These are phyloP conservation scores for Phengaris alcon DNA, from an alignment of 2,888 invertebrate genomes.

Conservation along the genomic window DNA sequence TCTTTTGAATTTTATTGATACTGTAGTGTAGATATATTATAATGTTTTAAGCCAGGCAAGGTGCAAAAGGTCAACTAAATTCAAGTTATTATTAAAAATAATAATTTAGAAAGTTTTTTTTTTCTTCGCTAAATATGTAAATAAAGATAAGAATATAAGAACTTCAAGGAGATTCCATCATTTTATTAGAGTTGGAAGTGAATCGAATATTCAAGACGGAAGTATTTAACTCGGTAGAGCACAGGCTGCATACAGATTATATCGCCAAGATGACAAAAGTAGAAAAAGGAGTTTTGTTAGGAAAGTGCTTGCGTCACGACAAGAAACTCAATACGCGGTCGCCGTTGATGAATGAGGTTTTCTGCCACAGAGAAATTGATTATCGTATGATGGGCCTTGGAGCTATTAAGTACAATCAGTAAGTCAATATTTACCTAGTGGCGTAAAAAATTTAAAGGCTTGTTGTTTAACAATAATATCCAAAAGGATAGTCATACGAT, in stretches of 20 bases:
- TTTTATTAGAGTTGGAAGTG: constrained; percentile 77
- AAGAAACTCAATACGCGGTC: constrained; percentile 79
- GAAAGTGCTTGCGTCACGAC: constrained; percentile 72
- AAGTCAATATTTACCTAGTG: constrained; percentile 38
- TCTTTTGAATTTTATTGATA: too few relatives aligned
- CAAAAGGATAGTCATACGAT: too few relatives aligned
- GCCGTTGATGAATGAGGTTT: constrained; percentile 79
- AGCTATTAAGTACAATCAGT: constrained; percentile 58
- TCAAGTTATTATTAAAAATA: background rate
- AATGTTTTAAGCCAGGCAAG: too few relatives aligned
- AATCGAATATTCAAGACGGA: constrained; percentile 81
- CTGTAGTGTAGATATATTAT: too few relatives aligned
- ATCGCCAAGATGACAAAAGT: constrained; percentile 63
- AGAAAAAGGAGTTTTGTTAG: constrained; percentile 77
- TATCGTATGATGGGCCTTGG: constrained; percentile 80
- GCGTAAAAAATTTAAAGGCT: background rate
- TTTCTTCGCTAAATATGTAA: too few relatives aligned
- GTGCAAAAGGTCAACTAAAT: background rate
- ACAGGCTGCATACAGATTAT: constrained; percentile 61
- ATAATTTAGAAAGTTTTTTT: background rate
- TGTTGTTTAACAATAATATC: too few relatives aligned
- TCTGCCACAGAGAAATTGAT: constrained; percentile 77
- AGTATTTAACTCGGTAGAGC: constrained; percentile 78
- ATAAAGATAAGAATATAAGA: background rate
- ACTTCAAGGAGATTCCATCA: background rate